A percentile compares a stretch with the other conserved stretches of the same genome.
Conservation (phyloP, 2,888 invertebrate species). For the Rhagophthalmus giganteus region DNA sequence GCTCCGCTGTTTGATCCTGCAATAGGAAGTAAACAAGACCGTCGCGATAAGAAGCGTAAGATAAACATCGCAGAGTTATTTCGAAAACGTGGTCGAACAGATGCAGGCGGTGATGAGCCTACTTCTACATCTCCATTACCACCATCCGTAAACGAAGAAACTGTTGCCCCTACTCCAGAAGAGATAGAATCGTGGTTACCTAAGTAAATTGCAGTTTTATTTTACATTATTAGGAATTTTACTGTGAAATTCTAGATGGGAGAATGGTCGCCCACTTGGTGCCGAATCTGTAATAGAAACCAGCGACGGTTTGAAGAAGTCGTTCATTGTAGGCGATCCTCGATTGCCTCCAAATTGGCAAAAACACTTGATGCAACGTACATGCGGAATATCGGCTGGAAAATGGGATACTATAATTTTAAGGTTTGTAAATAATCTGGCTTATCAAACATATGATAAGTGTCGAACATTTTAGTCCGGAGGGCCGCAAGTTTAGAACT, state of each 20-base stretch:
- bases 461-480: constrained; percentile 58
- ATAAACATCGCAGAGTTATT: constrained; percentile 71
- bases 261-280: constrained; percentile 71
- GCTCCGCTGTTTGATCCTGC: constrained; percentile 52
- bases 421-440: no score
- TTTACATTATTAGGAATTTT: constrained; percentile 1
- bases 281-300: constrained; percentile 54
- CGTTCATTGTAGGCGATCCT: constrained; percentile 71
- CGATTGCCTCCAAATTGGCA: constrained; percentile 76
- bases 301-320: constrained; percentile 54
- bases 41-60: constrained; percentile 71
- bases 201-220: constrained; percentile 27
- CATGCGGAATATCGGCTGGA: constrained; percentile 69
- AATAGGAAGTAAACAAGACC: constrained; percentile 67
- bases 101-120: constrained; percentile 37
- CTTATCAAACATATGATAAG: no score
- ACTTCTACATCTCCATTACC: neutral
- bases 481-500: constrained; percentile 64
- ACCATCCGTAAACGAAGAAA: constrained; percentile 27
- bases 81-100: constrained; percentile 52
- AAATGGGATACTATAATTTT: constrained; percentile 83
- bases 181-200: constrained; percentile 39
- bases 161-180: no score
- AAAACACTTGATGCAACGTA: constrained; percentile 75
- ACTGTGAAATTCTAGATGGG: constrained; percentile 60